phyloP scores from a whole-genome alignment of 2,113 vertebrate genomes.

The Microtus ochrogaster region DNA sequence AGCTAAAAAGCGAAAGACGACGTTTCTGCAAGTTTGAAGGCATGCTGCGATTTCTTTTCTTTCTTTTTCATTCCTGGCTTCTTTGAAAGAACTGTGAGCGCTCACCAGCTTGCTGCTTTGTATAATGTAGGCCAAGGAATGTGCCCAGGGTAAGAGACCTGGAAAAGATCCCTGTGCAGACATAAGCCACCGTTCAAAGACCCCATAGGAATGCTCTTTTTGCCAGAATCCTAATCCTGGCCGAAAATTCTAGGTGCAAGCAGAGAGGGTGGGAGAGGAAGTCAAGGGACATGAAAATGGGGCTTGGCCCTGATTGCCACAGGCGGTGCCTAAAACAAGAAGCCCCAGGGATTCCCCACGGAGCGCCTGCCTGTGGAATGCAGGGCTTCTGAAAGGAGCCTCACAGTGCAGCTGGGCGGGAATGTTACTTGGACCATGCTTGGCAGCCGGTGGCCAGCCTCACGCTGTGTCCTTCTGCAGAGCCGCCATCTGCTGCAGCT shows the following conservation, averaged over 20 bases:
- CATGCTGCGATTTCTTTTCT: constrained; percentile 64
- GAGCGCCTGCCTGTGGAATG: constrained; percentile 72
- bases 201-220: constrained; percentile 17
- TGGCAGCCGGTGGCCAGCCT: constrained; percentile 82
- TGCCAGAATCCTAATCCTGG: constrained; percentile 5
- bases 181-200: not conserved
- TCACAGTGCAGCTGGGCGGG: constrained; percentile 69
- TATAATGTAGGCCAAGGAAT: not conserved
- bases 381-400: constrained; percentile 64
- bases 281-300: not conserved
- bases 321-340: not conserved
- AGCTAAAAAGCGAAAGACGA: constrained; percentile 5
- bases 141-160: constrained; percentile 39
- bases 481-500: constrained; percentile 86
- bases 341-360: constrained; percentile 27
- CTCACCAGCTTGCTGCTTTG: constrained; percentile 38
- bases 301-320: not conserved
- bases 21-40: constrained; percentile 25
- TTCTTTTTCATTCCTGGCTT: constrained; percentile 31
- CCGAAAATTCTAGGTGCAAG: not conserved
- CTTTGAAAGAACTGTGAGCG: constrained; percentile 2
- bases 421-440: constrained; percentile 64
- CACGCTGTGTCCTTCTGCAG: constrained; percentile 80
- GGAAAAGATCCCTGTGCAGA: constrained; percentile 27
- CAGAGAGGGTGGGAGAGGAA: not conserved